Base-by-base conservation (phyloP, 2,113 vertebrate genomes). In the Cyphomyrus discorhynchus region DNA sequence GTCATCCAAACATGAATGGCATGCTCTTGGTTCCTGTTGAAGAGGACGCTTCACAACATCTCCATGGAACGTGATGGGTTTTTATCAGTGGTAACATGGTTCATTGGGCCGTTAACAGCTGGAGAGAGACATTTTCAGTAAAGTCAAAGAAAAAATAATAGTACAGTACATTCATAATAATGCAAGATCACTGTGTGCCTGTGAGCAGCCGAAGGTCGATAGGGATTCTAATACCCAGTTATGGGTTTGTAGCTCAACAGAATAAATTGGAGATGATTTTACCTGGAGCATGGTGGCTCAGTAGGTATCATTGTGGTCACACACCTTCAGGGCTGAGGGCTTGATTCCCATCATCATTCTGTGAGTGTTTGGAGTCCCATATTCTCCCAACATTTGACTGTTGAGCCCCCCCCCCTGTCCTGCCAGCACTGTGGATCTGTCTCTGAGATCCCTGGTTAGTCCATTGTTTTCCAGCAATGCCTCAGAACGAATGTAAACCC, bases 1-100 rank as follows among this genome's bases (percentile, higher is more conserved):
- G 96, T 93, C 53, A 35, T 87, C 24, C 10, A 35, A 9, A 39
- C 8, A 11, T n/a, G 24, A 46, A 1, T 90, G 19, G 70, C 3
- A 47, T 45, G 49, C 27, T 56, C 35, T 82, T 19, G 3, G 10
- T 35, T n/a, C 82, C 8, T 84, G 3, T 47, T 2, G 21, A 46
- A 21, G 45, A 24, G 39, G 42, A 84, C 0, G 19, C 19, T 24
- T 47, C 3, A 84, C 8, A 84, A 42, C 45, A 47, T 39, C 19
- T 84, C 24, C 42, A 45, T 46, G 42, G 45, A 42, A 80, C 17
- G 0, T 80, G 15, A 80, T 19, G 17, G 35, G 31, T 19, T 80
- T 39, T 80, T 19, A 8, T 19, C 74, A 80, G 35, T 80, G 74
- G 74, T 80, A 80, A 80, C 74, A 39, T 19, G 74, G 15, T 42